Base-by-base conservation (phyloP, 2,888 invertebrate species). In the Apotomis capreana region DNA sequence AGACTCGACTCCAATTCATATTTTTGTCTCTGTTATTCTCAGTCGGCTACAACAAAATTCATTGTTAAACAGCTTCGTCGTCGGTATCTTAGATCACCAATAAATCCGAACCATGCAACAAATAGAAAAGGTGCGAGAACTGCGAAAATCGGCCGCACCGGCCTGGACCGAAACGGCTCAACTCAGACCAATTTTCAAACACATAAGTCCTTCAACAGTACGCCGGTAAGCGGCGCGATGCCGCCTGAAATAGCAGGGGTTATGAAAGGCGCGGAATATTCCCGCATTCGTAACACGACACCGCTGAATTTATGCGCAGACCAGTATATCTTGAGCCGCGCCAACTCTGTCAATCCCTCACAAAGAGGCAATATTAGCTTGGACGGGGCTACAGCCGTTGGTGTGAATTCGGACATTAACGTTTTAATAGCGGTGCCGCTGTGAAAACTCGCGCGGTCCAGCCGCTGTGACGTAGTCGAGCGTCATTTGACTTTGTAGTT, bases 241-340 rank as follows among this genome's bases (percentile, higher is more conserved):
- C 12, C n/a, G 12, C 58, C 58, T 37, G 58, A 58, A 58, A 58
- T 58, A 58, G 37, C 58, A 58, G 37, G n/a, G 57, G 58, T 58
- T 58, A 58, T 58, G 58, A 58, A 58, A 58, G 58, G 37, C 58
- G 12, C 37, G 37, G 58, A 58, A 58, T 58, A 58, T 58, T 58
- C 58, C 37, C 58, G 37, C n/a, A 37, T 58, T 37, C 58, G 58
- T 37, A 58, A 58, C 37, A 37, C 58, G 58, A 58, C 37, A 58
- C 58, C 58, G 37, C 6, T 37, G 57, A 57, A 36, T 36, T 36
- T 12, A n/a, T 58, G 36, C 26, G 37, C 37, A 36, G 37, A 58
- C 37, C 58, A 37, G 5, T 5, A 37, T 37, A 49, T 5, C 37
- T 58, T 58, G 58, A 37, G 37, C 36, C 58, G 12, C 6, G 37